Base-by-base conservation (phyloP, 2,888 invertebrate genomes). In the Ormyrus rosae region DNA sequence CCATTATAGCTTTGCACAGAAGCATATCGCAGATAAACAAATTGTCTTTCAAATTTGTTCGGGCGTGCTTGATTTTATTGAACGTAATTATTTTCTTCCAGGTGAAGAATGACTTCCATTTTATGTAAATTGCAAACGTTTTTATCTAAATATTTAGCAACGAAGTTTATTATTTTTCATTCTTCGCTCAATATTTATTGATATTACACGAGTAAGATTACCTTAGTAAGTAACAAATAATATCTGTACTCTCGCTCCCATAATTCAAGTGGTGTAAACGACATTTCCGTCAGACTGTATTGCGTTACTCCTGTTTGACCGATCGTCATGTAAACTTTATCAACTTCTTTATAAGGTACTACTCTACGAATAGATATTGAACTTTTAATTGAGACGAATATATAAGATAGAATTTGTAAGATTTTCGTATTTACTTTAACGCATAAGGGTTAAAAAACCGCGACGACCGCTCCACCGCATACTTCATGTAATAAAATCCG, bases 241-340 rank as follows among this genome's bases (percentile, higher is more conserved):
- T 94, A 94, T n/a, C 93, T 93, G 86, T 96, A 97, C 88, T 97
- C 97, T 80, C 94, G 93, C 88, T 96, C 95, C 97, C 97, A 97
- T 81, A 94, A 92, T 34, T 94, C 92, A 6, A 97, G 91, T 9
- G 95, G 93, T 0, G 96, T 96, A 87, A 96, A 97, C 11, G 94
- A 94, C 90, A 95, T 95, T 88, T 96, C 96, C 75, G 93, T 93
- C 11, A 93, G 89, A 73, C 92, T 93, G 89, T 94, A 95, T 86
- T 96, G 95, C n/a, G 96, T 95, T 0, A 97, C 96, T 0, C 97
- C 98, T 87, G 94, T 94, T 4, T 93, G 91, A 84, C 97, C 96
- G 84, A 98, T 95, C 0, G 97, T 97, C 86, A 96, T 94, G 86
- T 96, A 95, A 13, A 91, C 92, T 87, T 93, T 94, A 85, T 95